Conservation (phyloP, 2,113 vertebrate genomes). For the Puma concolor region DNA sequence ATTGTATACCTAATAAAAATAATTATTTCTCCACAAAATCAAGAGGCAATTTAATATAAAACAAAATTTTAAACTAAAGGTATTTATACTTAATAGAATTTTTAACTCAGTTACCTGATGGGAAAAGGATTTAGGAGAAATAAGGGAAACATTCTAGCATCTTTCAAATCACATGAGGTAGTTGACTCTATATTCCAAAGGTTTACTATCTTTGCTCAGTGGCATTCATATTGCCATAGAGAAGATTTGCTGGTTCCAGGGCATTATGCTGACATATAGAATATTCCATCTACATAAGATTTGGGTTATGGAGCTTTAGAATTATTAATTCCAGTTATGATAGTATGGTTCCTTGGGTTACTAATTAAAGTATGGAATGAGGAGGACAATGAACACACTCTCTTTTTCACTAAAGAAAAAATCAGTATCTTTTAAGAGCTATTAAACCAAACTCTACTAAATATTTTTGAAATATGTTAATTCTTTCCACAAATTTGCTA, state of each 20-base stretch:
- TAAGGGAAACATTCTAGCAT: neutral
- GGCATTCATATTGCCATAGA: neutral
- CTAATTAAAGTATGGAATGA: neutral
- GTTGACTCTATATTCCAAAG: neutral
- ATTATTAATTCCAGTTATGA: neutral
- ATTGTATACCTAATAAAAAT: neutral
- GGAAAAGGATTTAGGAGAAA: neutral
- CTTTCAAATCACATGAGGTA: neutral
- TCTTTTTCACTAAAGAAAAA: neutral
- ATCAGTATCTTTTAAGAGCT: neutral
- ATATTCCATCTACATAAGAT: neutral
- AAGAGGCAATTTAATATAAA: neutral
- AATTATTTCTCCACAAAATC: neutral
- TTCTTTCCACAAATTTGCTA: neutral
- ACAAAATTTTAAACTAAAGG: neutral
- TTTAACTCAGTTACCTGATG: neutral
- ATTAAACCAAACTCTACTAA: neutral
- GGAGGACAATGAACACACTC: neutral
- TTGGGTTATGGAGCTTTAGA: neutral
- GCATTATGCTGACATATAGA: neutral
- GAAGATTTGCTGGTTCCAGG: neutral
- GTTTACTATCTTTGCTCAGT: neutral
- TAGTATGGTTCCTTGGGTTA: neutral
- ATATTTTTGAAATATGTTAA: constrained; percentile 29
- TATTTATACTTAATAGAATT: neutral